Conservation (phyloP, 2,888 invertebrate species). For the Apotomis capreana region DNA sequence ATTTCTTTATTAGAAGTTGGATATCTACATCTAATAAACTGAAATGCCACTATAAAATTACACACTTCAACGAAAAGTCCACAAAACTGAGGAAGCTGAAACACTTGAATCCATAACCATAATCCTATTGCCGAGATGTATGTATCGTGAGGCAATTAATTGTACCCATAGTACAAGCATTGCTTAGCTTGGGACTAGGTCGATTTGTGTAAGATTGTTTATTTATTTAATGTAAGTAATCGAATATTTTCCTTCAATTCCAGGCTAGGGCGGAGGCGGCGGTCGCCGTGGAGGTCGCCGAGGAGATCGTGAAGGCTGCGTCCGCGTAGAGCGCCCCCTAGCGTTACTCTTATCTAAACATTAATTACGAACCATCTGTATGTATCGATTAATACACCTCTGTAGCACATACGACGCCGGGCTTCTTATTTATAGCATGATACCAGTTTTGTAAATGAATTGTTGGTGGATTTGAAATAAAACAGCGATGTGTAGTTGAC, state of each 20-base stretch:
- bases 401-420: slow-evolving; percentile 52
- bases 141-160: too few species aligned
- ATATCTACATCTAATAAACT: too few species aligned
- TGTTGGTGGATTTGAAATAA: slow-evolving; percentile 53
- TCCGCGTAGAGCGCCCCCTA: slow-evolving; percentile 58
- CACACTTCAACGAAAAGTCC: too few species aligned
- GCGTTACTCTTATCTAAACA: slow-evolving; percentile 60
- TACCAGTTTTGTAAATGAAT: slow-evolving; percentile 17
- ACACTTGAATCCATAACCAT: too few species aligned
- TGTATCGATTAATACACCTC: slow-evolving; percentile 63
- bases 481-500: slow-evolving; percentile 70
- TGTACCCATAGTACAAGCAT: too few species aligned
- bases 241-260: slow-evolving; percentile 47
- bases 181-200: too few species aligned
- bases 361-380: slow-evolving; percentile 63
- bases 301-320: slow-evolving; percentile 95
- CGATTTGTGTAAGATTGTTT: slow-evolving; percentile 15
- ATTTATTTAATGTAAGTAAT: slow-evolving; percentile 9
- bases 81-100: too few species aligned
- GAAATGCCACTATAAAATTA: too few species aligned
- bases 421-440: slow-evolving; percentile 37
- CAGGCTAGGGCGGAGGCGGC: slow-evolving; percentile 94
- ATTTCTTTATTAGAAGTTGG: too few species aligned
- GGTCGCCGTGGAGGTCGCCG: slow-evolving; percentile 96
- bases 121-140: too few species aligned